These are phyloP conservation scores for Nipponia nippon DNA, from an alignment of 2,113 vertebrate species.

Conservation along the genomic window DNA sequence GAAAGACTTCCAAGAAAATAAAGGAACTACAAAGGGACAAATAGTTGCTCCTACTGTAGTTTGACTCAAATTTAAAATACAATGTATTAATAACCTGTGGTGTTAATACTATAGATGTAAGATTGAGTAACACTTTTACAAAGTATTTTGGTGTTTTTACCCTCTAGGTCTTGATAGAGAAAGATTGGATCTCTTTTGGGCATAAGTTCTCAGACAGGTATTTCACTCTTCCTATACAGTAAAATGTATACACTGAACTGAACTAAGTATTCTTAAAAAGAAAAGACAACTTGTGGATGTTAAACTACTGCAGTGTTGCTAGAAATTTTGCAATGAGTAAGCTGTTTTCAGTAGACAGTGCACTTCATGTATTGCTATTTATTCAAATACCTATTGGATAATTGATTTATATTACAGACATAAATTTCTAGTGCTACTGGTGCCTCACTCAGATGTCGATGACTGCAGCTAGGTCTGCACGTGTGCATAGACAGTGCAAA, in stretches of 20 bases:
- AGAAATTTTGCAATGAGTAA: neutral
- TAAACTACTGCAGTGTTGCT: neutral
- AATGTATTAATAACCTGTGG: accelerated
- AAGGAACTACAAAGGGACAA: neutral
- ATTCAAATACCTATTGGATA: neutral
- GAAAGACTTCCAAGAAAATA: neutral
- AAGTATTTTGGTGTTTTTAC: neutral
- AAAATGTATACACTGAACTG: neutral
- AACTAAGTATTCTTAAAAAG: neutral
- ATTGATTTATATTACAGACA: neutral
- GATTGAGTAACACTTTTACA: neutral
- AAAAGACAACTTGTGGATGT: neutral
- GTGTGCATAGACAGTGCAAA: neutral
- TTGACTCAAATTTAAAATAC: neutral
- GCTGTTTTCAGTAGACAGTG: neutral
- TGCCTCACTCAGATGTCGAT: neutral
- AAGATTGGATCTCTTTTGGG: slow-evolving; percentile 98
- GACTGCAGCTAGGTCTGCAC: neutral
- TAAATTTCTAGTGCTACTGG: neutral
- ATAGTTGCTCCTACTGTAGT: neutral
- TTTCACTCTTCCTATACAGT: neutral
- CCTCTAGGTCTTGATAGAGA: slow-evolving; percentile 92
- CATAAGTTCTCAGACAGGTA: slow-evolving; percentile 99
- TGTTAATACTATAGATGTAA: neutral
- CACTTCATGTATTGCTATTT: neutral